Evolutionary conservation across 2,113 vertebrate genomes (phyloP).

Genomic region (Coptodon rendalli): DNA sequence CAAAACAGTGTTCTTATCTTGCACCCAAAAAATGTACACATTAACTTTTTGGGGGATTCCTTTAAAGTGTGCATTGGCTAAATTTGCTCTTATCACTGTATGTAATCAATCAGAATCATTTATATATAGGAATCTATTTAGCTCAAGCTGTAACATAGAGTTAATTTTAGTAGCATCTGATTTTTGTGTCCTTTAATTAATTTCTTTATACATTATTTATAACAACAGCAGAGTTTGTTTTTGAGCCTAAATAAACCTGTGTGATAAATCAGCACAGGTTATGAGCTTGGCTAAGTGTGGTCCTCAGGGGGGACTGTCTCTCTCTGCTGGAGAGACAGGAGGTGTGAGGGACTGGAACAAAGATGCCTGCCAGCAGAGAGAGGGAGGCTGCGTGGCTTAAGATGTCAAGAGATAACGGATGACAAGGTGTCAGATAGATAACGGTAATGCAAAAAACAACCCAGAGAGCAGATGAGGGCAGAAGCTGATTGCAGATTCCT

Average conservation of each 20-base stretch:
- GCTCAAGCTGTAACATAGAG: background rate
- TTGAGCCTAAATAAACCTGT: background rate
- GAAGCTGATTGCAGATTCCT: background rate
- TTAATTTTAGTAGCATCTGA: background rate
- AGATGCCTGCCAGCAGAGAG: background rate
- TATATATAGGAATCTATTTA: background rate
- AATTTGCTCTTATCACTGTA: accelerated
- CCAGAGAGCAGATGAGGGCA: background rate
- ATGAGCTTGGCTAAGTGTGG: background rate
- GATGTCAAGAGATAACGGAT: background rate
- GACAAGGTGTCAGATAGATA: constrained; percentile 3
- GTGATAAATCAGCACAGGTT: background rate
- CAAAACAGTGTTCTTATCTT: background rate
- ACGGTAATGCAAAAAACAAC: background rate
- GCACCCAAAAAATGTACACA: background rate
- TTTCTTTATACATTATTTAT: background rate
- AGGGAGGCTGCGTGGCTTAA: background rate
- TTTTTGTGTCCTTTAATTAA: background rate
- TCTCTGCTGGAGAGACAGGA: background rate
- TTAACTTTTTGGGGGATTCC: too few relatives aligned
- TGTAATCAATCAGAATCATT: background rate
- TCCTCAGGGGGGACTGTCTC: background rate
- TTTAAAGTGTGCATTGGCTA: background rate
- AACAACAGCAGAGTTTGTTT: background rate
- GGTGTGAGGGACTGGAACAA: background rate